phyloP scores from a whole-genome alignment of 2,888 invertebrate genomes.

The Sinelater perroti region DNA sequence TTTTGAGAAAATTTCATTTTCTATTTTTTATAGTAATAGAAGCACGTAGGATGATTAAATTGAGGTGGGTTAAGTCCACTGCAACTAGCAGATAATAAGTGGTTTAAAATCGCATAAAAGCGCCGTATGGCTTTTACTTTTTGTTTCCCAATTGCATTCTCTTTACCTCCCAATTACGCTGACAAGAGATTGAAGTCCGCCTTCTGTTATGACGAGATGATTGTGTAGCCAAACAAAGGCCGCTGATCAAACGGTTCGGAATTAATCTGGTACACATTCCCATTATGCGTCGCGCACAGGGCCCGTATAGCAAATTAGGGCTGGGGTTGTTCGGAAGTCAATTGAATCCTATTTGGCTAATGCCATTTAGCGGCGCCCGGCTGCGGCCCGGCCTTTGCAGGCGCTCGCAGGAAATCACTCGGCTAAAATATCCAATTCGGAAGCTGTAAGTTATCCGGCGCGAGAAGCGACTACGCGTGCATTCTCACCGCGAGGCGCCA shows the following conservation, averaged over 20 bases:
- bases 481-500: slow-evolving; percentile 18
- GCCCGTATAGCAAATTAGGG: slow-evolving; percentile 40
- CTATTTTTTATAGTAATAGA: too few species aligned
- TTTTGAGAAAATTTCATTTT: too few species aligned
- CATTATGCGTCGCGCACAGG: slow-evolving; percentile 33
- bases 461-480: background rate
- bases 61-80: too few species aligned
- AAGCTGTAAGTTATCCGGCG: background rate
- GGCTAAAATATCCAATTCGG: slow-evolving; percentile 10
- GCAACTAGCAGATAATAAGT: too few species aligned
- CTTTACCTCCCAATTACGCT: too few species aligned
- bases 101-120: too few species aligned
- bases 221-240: slow-evolving; percentile 31
- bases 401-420: slow-evolving; percentile 18
- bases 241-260: slow-evolving; percentile 38
- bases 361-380: slow-evolving; percentile 36
- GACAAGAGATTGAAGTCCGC: too few species aligned
- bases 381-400: slow-evolving; percentile 1
- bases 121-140: too few species aligned
- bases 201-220: slow-evolving; percentile 10
- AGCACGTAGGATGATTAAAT: too few species aligned
- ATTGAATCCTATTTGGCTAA: slow-evolving; percentile 47
- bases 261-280: slow-evolving; percentile 39
- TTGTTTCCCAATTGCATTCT: too few species aligned
- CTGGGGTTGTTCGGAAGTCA: slow-evolving; percentile 45